Conservation (phyloP, 2,113 vertebrate species). For the Helogale parvula region DNA sequence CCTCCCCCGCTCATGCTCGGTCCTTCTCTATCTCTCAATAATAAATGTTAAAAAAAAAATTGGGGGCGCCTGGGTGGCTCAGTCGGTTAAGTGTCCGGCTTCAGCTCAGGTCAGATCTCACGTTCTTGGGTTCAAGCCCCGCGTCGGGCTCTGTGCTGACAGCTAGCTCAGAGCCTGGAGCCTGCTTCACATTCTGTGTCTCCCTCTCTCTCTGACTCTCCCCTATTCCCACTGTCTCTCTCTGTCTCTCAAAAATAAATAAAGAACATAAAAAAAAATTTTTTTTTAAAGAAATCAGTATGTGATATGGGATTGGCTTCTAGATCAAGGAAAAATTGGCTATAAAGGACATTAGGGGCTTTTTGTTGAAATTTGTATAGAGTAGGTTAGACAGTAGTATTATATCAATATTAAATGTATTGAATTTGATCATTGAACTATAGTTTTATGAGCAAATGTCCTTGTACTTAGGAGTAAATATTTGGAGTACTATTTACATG, state of each 20-base stretch:
- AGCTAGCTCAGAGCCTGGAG: too few relatives aligned
- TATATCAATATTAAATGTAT: background rate
- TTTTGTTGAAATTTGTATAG: background rate
- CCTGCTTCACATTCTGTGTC: too few relatives aligned
- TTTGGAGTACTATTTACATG: background rate
- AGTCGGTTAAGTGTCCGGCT: too few relatives aligned
- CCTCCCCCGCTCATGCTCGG: background rate
- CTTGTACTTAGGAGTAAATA: background rate
- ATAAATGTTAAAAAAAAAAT: background rate
- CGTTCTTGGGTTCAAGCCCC: too few relatives aligned
- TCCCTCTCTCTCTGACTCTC: too few relatives aligned
- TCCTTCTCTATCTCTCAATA: background rate
- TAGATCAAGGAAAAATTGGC: background rate
- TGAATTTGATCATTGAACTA: background rate
- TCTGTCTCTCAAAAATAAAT: too few relatives aligned
- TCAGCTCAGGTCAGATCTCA: too few relatives aligned
- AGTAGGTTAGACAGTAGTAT: background rate
- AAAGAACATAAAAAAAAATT: too few relatives aligned
- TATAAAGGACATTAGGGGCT: background rate
- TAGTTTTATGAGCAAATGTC: background rate
- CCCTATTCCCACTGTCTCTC: too few relatives aligned
- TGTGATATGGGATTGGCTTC: background rate
- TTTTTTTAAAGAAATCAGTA: background rate
- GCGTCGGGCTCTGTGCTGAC: too few relatives aligned
- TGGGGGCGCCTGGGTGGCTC: too few relatives aligned